Conservation (phyloP, 2,113 vertebrate genomes). For the Xenopus laevis region DNA sequence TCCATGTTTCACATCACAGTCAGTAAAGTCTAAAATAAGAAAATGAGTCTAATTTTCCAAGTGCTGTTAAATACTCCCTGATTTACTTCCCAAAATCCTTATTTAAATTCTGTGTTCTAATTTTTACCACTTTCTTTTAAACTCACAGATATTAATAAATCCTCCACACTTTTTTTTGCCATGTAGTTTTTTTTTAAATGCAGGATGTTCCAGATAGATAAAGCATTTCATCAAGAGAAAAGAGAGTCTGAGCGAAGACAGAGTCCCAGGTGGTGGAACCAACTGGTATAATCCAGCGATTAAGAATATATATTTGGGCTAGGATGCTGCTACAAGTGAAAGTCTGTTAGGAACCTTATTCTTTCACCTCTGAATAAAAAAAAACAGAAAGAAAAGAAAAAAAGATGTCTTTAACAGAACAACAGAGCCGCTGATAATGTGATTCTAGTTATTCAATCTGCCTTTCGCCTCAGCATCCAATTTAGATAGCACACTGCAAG, state of each 20-base stretch:
- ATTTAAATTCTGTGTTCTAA: not conserved
- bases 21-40: too few species aligned
- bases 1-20: not conserved
- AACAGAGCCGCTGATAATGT: conserved; percentile 29
- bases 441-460: conserved; percentile 58
- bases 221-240: conserved; percentile 43
- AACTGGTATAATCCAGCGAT: conserved; percentile 41
- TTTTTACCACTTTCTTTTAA: conserved; percentile 1
- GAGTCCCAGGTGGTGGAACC: conserved; percentile 36
- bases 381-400: not conserved
- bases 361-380: conserved; percentile 31
- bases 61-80: not conserved
- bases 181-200: conserved; percentile 19
- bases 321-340: conserved; percentile 22
- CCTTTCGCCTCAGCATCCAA: conserved; percentile 61
- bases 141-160: conserved; percentile 31
- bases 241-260: conserved; percentile 26
- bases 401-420: conserved; percentile 42
- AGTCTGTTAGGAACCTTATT: conserved; percentile 27
- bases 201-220: conserved; percentile 41
- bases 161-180: conserved; percentile 11
- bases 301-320: conserved; percentile 44
- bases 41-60: not conserved
- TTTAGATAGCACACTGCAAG: conserved; percentile 62
- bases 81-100: not conserved